These are phyloP conservation scores for Sinopyrophorus schimmeli DNA, from an alignment of 2,888 invertebrate species.

Conservation along the genomic window DNA sequence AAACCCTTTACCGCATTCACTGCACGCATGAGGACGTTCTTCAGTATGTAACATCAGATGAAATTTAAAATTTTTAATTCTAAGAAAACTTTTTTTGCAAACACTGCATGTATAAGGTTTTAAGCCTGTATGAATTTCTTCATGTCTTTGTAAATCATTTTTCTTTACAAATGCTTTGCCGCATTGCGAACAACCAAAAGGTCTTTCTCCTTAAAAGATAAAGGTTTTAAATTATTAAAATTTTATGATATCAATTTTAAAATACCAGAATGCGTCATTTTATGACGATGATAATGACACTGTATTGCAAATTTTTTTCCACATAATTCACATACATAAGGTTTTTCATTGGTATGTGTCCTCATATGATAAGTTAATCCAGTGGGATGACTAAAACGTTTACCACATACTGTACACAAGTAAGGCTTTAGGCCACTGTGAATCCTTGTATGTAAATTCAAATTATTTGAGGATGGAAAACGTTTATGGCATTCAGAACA, in stretches of 20 bases:
- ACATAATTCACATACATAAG: constrained; percentile 45
- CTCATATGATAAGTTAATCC: constrained; percentile 40
- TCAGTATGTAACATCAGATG: constrained; percentile 47
- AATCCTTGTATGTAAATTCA: constrained; percentile 34
- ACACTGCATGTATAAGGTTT: constrained; percentile 42
- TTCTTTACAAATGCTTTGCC: constrained; percentile 45
- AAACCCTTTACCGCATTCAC: constrained; percentile 46
- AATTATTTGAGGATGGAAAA: constrained; percentile 36
- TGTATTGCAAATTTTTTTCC: constrained; percentile 45
- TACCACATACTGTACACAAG: constrained; percentile 39
- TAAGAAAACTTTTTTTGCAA: constrained; percentile 45
- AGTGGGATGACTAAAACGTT: constrained; percentile 38
- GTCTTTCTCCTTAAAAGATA: constrained; percentile 41
- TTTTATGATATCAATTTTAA: constrained; percentile 1
- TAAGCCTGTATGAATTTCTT: constrained; percentile 43
- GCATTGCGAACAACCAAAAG: constrained; percentile 43
- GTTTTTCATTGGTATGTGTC: constrained; percentile 46
- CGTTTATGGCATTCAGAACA: constrained; percentile 37
- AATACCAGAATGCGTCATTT: constrained; percentile 46
- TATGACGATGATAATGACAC: constrained; percentile 45
- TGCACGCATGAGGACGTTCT: constrained; percentile 45
- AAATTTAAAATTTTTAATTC: constrained; percentile 43
- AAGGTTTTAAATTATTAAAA: no score
- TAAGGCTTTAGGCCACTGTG: constrained; percentile 37
- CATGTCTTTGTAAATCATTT: constrained; percentile 46